A percentile compares a stretch with the other conserved stretches of the same genome.
Conservation (phyloP, 2,113 vertebrate genomes). For the Bujurquina vittata region DNA sequence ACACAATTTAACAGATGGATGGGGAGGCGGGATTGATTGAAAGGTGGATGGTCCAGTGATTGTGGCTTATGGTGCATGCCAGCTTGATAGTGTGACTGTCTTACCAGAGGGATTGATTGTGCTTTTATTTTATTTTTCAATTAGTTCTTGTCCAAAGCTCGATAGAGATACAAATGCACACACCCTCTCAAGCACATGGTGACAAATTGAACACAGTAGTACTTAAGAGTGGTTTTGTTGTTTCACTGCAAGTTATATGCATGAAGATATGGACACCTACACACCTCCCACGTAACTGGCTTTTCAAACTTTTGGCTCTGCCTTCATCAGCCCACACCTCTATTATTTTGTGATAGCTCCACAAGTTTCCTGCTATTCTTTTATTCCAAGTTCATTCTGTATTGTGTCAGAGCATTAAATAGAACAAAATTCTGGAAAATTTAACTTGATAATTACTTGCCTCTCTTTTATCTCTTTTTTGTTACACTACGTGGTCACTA, state of each 20-base stretch:
- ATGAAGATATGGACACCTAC: constrained; percentile 18
- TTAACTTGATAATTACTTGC: background rate
- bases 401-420: rapidly evolving
- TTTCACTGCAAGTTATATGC: background rate
- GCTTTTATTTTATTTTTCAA: constrained; percentile 42
- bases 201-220: background rate
- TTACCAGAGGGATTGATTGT: constrained; percentile 17
- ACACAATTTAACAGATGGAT: constrained; percentile 48
- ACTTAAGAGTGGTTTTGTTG: background rate
- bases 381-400: background rate
- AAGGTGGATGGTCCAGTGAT: constrained; percentile 39
- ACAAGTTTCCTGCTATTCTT: background rate
- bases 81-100: constrained; percentile 17
- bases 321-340: background rate
- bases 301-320: background rate
- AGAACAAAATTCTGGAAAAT: background rate
- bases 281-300: constrained; percentile 13
- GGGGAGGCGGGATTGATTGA: constrained; percentile 13
- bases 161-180: constrained; percentile 5
- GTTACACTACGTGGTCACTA: background rate
- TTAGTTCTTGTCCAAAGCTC: constrained; percentile 26
- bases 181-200: background rate
- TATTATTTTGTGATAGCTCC: background rate
- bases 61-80: constrained; percentile 21
- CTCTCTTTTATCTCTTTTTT: background rate